These are phyloP conservation scores for Trissolcus japonicus DNA, from an alignment of 2,888 invertebrate species.

Conservation along the genomic window DNA sequence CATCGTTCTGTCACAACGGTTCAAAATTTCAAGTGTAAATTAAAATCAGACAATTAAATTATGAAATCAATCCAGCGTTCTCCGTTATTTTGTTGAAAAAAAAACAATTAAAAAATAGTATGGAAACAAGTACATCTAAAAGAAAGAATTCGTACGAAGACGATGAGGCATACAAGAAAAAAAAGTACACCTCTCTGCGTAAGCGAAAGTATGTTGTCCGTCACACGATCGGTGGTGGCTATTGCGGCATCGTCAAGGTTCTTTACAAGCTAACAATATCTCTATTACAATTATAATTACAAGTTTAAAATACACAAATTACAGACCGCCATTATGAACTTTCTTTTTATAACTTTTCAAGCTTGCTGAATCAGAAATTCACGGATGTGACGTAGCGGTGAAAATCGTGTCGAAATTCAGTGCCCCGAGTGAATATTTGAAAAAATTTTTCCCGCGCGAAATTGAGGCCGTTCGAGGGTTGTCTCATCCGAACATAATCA, in stretches of 20 bases:
- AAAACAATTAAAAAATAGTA: slow-evolving; percentile 6
- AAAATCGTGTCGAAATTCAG: slow-evolving; percentile 90
- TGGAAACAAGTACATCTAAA: slow-evolving; percentile 10
- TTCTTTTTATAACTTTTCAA: slow-evolving; percentile 61
- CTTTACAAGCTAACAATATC: neutral
- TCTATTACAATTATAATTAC: slow-evolving; percentile 12
- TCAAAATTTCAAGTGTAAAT: slow-evolving; percentile 18
- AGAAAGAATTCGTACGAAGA: no score
- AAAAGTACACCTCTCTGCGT: slow-evolving; percentile 82
- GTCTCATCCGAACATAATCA: slow-evolving; percentile 86
- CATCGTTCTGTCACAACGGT: neutral
- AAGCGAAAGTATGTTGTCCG: slow-evolving; percentile 86
- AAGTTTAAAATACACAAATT: neutral
- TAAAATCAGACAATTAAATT: neutral
- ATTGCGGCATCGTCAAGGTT: slow-evolving; percentile 89
- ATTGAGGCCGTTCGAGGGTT: slow-evolving; percentile 89
- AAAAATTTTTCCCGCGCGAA: slow-evolving; percentile 88
- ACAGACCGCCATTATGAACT: no score
- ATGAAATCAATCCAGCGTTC: neutral
- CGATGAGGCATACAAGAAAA: no score
- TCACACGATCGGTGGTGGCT: slow-evolving; percentile 87
- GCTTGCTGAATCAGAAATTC: slow-evolving; percentile 85
- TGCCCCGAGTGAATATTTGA: slow-evolving; percentile 87
- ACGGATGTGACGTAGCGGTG: slow-evolving; percentile 86
- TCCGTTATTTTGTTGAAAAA: neutral